Evolutionary conservation across 2,113 vertebrate species (phyloP).

Genomic region (Bostrychus sinensis): DNA sequence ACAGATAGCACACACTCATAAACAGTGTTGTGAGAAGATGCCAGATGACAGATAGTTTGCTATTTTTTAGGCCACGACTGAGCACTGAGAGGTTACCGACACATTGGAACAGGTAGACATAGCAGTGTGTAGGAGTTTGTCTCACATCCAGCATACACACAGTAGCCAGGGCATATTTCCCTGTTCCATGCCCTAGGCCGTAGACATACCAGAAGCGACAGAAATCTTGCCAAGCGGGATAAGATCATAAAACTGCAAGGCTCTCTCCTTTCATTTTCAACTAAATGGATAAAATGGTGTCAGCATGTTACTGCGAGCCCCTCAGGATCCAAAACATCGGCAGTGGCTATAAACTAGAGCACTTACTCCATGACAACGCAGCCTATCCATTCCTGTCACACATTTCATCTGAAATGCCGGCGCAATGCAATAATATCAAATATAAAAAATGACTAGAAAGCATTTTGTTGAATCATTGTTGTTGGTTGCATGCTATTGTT

Average conservation of each 20-base stretch:
- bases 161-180: conserved; percentile 47
- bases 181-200: conserved; percentile 69
- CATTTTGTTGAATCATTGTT: conserved; percentile 10
- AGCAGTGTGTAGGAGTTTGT: conserved; percentile 52
- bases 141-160: conserved; percentile 26
- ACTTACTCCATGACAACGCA: conserved; percentile 57
- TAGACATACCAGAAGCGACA: conserved; percentile 73
- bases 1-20: conserved; percentile 22
- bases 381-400: conserved; percentile 49
- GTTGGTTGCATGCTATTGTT: background rate
- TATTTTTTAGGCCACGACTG: conserved; percentile 26
- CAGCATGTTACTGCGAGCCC: conserved; percentile 71
- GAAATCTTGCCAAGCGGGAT: conserved; percentile 76
- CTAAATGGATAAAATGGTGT: conserved; percentile 79
- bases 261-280: conserved; percentile 77
- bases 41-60: conserved; percentile 30
- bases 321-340: conserved; percentile 67
- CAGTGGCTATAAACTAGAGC: conserved; percentile 62
- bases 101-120: conserved; percentile 53
- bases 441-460: conserved; percentile 27
- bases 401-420: conserved; percentile 42
- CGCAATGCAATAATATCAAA: conserved; percentile 22
- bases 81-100: conserved; percentile 38
- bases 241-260: conserved; percentile 78
- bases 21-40: conserved; percentile 30